A percentile compares a stretch with the other conserved stretches of the same genome.
phyloP scores from a whole-genome alignment of 2,797 vertebrate genomes.

The Falco novaeseelandiae region DNA sequence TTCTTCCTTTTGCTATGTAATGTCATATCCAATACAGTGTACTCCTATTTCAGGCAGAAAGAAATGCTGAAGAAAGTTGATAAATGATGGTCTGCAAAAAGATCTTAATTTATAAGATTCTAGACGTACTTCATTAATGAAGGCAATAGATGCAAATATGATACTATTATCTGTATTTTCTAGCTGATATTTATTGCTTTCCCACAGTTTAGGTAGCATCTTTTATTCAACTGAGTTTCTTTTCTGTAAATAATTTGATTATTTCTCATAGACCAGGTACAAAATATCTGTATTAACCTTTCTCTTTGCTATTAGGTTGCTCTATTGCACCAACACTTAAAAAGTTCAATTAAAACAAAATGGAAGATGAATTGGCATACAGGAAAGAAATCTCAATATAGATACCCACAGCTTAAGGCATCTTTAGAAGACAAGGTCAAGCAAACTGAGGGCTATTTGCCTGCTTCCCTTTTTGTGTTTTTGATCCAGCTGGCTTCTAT shows the following conservation, averaged over 20 bases:
- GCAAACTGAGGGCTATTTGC: slow-evolving; percentile 31
- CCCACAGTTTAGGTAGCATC: background rate
- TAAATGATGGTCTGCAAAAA: slow-evolving; percentile 1
- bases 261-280: slow-evolving; percentile 1
- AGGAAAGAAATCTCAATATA: slow-evolving; percentile 39
- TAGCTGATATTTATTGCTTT: slow-evolving; percentile 39
- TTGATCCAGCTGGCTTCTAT: slow-evolving; percentile 31
- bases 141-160: slow-evolving; percentile 9
- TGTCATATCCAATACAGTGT: background rate
- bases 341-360: slow-evolving; percentile 63
- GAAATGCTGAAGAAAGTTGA: slow-evolving; percentile 46
- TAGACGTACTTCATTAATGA: background rate
- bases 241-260: slow-evolving; percentile 23
- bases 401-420: slow-evolving; percentile 30
- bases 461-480: slow-evolving; percentile 31
- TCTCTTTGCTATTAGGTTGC: background rate
- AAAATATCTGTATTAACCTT: slow-evolving; percentile 47
- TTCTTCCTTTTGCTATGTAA: background rate
- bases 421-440: slow-evolving; percentile 50
- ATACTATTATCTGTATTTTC: background rate
- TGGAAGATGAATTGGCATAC: slow-evolving; percentile 8
- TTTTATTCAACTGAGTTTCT: slow-evolving; percentile 21
- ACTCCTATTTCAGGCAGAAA: background rate
- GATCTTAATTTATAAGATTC: background rate
- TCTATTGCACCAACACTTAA: slow-evolving; percentile 42